Conservation (phyloP, 1,140 invertebrate genomes). For the Drosophila tristis region DNA sequence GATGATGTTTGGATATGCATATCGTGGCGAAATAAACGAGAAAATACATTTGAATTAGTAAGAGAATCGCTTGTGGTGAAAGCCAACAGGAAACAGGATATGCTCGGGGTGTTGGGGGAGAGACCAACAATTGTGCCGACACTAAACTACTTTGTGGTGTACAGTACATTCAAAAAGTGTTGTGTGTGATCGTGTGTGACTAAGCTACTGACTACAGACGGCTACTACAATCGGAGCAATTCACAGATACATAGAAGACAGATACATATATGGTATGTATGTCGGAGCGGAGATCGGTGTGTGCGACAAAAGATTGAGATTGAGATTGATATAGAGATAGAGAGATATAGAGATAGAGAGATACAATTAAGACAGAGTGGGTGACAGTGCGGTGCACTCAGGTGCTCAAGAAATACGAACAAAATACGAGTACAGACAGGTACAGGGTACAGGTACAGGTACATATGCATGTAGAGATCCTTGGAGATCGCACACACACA, state of each 20-base stretch:
- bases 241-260: slow-evolving; percentile 14
- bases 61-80: not conserved
- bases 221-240: slow-evolving; percentile 41
- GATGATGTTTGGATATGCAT: not conserved
- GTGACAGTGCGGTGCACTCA: slow-evolving; percentile 45
- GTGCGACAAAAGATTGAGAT: slow-evolving; percentile 1
- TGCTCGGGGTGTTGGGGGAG: slow-evolving; percentile 9
- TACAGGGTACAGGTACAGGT: not conserved
- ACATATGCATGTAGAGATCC: no score
- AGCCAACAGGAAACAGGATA: slow-evolving; percentile 31
- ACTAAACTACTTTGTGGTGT: slow-evolving; percentile 42
- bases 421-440: slow-evolving; percentile 19
- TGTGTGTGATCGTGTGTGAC: slow-evolving; percentile 11
- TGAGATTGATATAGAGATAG: not conserved
- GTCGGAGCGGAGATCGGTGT: slow-evolving; percentile 22
- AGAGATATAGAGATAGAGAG: slow-evolving; percentile 16
- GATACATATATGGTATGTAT: not conserved
- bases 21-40: slow-evolving; percentile 28
- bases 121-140: slow-evolving; percentile 14
- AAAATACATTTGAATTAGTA: slow-evolving; percentile 33
- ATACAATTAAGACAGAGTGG: slow-evolving; percentile 35
- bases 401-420: slow-evolving; percentile 39
- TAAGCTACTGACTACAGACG: slow-evolving; percentile 41
- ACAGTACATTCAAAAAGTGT: slow-evolving; percentile 31
- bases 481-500: slow-evolving; percentile 47